Evolutionary conservation across 23 tunicate species (phyloP).

Genomic region (Trididemnum miniatum): DNA sequence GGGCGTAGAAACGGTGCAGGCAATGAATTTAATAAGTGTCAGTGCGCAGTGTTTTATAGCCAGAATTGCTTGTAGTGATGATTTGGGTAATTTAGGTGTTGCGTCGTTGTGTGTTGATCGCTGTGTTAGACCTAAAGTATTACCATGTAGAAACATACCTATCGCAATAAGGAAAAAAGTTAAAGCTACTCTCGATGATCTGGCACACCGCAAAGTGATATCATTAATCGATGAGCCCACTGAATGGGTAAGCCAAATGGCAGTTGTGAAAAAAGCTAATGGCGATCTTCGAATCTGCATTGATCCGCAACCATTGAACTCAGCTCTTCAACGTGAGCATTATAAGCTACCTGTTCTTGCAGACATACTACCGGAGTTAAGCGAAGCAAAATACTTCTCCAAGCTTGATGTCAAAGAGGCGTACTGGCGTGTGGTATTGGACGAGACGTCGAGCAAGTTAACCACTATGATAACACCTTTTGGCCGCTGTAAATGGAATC

Average conservation of each 20-base stretch:
- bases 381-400: conserved; percentile 16
- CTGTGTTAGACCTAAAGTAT: too few species aligned
- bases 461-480: too few species aligned
- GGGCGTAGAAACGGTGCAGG: background rate
- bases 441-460: conserved; percentile 16
- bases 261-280: conserved; percentile 14
- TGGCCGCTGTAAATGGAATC: too few species aligned
- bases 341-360: too few species aligned
- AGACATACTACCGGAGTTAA: conserved; percentile 21
- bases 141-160: too few species aligned
- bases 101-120: too few species aligned
- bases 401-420: too few species aligned
- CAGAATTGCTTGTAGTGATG: background rate
- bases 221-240: too few species aligned
- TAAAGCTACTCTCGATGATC: too few species aligned
- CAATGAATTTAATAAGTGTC: background rate
- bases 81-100: background rate
- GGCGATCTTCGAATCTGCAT: conserved; percentile 10
- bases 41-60: background rate
- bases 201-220: too few species aligned
- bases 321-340: too few species aligned
- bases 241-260: conserved; percentile 32
- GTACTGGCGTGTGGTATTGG: conserved; percentile 19
- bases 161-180: too few species aligned
- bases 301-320: conserved; percentile 30